These are phyloP conservation scores for Musca domestica DNA, from an alignment of 1,140 invertebrate species.

Conservation along the genomic window DNA sequence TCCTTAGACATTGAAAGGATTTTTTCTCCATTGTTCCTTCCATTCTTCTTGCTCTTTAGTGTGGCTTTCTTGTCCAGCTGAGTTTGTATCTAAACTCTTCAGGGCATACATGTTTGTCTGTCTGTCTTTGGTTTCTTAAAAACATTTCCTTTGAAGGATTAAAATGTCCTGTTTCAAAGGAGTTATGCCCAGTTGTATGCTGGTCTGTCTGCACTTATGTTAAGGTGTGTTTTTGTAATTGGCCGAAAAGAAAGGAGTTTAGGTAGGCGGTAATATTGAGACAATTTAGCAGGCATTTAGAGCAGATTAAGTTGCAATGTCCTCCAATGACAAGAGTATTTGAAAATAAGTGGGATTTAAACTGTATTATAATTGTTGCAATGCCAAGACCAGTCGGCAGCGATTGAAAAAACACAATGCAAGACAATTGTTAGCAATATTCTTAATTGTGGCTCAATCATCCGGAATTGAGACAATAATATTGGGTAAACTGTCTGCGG, in stretches of 20 bases:
- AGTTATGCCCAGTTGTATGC: background rate
- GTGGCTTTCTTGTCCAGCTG: conserved; percentile 14
- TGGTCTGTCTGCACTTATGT: no score
- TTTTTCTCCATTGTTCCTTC: background rate
- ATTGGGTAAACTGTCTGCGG: no score
- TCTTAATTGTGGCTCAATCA: no score
- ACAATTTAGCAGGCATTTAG: conserved; percentile 18
- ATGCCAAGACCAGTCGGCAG: no score
- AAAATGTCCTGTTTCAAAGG: background rate
- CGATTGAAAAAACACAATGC: no score
- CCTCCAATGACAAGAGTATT: background rate
- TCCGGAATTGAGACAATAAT: no score
- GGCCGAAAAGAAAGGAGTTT: conserved; percentile 1
- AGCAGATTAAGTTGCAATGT: conserved; percentile 14
- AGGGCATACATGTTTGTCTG: no score
- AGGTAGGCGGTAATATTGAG: conserved; percentile 17
- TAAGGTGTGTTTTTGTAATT: no score
- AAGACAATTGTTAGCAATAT: no score
- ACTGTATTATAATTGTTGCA: conserved; percentile 6
- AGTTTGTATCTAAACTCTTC: background rate
- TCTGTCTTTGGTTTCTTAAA: background rate
- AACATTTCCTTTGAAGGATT: conserved; percentile 18
- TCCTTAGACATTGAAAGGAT: conserved; percentile 8
- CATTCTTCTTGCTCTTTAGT: background rate
- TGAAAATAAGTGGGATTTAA: conserved; percentile 14